A percentile compares a stretch with the other conserved stretches of the same genome.
phyloP scores from a whole-genome alignment of 2,888 invertebrate genomes.

The Lamellibrachia columna region DNA sequence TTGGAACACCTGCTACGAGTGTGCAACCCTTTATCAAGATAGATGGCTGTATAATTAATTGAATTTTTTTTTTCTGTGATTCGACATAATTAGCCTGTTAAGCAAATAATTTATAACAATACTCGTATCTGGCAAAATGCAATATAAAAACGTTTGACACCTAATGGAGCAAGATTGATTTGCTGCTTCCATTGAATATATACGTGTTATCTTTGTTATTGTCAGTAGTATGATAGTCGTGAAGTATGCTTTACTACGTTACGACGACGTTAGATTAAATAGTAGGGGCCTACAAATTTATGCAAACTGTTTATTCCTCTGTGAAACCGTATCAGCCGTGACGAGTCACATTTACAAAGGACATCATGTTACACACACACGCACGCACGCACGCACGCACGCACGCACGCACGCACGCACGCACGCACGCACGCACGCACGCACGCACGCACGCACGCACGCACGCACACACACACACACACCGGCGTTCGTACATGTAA shows the following conservation, averaged over 20 bases:
- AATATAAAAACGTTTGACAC: neutral
- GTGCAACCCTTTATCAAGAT: neutral
- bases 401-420: neutral
- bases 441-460: neutral
- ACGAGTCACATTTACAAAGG: neutral
- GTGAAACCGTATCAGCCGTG: too few species aligned
- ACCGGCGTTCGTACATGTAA: too few species aligned
- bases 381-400: neutral
- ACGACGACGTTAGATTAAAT: neutral
- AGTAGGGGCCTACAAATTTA: neutral
- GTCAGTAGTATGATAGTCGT: too few species aligned
- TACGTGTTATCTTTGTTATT: too few species aligned
- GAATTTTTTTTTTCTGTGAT: neutral
- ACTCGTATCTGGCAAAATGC: neutral
- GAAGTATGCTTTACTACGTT: too few species aligned
- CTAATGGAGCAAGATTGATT: neutral
- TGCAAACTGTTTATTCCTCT: neutral
- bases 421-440: neutral
- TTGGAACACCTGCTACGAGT: neutral
- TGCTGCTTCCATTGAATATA: too few species aligned
- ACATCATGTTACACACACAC: neutral
- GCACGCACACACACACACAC: neutral
- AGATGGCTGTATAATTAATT: neutral
- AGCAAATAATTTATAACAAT: neutral
- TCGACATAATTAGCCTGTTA: neutral